Conservation (phyloP, 2,113 vertebrate genomes). For the Ibidorhyncha struthersii region DNA sequence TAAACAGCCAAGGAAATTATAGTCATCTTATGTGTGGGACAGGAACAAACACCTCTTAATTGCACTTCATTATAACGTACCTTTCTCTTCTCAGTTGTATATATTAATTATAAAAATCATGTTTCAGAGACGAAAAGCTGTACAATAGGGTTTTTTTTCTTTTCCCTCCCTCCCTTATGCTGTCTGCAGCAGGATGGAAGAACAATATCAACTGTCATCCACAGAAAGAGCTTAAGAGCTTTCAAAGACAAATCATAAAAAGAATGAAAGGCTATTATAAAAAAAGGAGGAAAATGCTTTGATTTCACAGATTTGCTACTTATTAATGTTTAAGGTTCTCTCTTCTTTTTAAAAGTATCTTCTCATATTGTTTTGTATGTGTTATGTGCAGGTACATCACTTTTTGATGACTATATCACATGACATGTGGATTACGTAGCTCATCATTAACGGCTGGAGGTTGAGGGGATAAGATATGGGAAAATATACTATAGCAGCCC, state of each 20-base stretch:
- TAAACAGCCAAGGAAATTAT: slow-evolving; percentile 83
- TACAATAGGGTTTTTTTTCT: slow-evolving; percentile 73
- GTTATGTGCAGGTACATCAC: slow-evolving; percentile 65
- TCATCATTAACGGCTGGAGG: slow-evolving; percentile 1
- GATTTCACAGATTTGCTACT: slow-evolving; percentile 79
- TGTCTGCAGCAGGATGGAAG: slow-evolving; percentile 81
- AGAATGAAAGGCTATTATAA: slow-evolving; percentile 85
- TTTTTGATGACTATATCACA: slow-evolving; percentile 78
- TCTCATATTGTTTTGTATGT: slow-evolving; percentile 73
- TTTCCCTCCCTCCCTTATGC: slow-evolving; percentile 72
- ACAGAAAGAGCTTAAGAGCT: slow-evolving; percentile 81
- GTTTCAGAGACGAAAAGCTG: slow-evolving; percentile 75
- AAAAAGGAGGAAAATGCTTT: slow-evolving; percentile 77
- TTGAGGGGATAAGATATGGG: not conserved
- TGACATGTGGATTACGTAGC: slow-evolving; percentile 52
- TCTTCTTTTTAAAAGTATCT: slow-evolving; percentile 74
- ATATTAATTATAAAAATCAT: slow-evolving; percentile 89
- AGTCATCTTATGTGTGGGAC: slow-evolving; percentile 80
- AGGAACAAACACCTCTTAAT: slow-evolving; percentile 88
- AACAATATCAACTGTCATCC: slow-evolving; percentile 86
- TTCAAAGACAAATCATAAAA: slow-evolving; percentile 88
- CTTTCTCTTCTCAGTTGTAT: slow-evolving; percentile 84
- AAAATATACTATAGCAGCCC: not conserved
- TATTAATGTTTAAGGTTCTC: slow-evolving; percentile 83
- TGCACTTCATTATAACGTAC: slow-evolving; percentile 87